These are phyloP conservation scores for human DNA, from an alignment of 2,113 vertebrate genomes.

Conservation along the genomic window GRCh38 chr18:33621501-33622000, in stretches of 20 bases:
- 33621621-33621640: neutral
- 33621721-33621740: neutral
- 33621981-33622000: conserved; percentile 29
- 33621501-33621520: neutral
- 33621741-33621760: neutral
- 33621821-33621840: neutral
- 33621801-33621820: neutral
- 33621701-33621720: neutral
- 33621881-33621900: neutral
- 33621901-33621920: conserved; percentile 14
- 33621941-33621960: neutral
- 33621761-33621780: neutral
- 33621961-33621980: conserved; percentile 16
- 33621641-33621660: neutral
- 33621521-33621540: neutral
- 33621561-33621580: neutral
- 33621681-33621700: neutral
- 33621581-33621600: neutral
- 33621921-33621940: neutral
- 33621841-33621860: neutral
- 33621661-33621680: neutral
- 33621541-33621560: neutral
- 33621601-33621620: neutral
- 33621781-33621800: neutral
- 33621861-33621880: neutral